Evolutionary conservation across 2,797 vertebrate genomes (phyloP), one percentile per base, ranked within the genome.

Genomic region (Knipowitschia caucasica): DNA sequence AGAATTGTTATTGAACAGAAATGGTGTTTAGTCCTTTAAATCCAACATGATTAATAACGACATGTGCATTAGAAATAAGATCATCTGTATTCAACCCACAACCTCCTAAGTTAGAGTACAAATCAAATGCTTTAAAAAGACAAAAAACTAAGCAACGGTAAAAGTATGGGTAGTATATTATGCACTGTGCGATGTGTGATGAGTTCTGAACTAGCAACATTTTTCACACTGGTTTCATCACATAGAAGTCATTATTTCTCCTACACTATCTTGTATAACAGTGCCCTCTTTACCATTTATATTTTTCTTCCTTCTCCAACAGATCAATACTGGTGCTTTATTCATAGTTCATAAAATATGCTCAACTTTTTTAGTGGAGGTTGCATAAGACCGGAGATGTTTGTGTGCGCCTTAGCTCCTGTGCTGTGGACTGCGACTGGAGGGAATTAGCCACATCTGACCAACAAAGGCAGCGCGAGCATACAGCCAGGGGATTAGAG

Each of bases 361-460:
- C 7, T 31, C 11, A 2, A 45, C 25, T 38, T 42, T 58, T 58
- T 66, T 18, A 27, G 35, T 49, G 46, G 30, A 49, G 30, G 35
- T 69, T 69, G 62, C 56, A 39, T 15, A 46, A 47, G 33, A 50
- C 34, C 1, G n/a, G 46, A 30, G 25, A 51, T 65, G 17, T 50
- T 57, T 50, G 26, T 49, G 62, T 66, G 44, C 26, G 80, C 80
- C 77, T 77, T 67, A 78, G 74, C 73, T 78, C 58, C 75, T 65
- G 81, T 61, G 78, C 80, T 71, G 36, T 51, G 58, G 77, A 84
- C 69, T 83, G 83, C 83, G 81, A 89, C 77, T 11, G 53, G 59
- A 73, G 66, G 74, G 84, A 78, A 82, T 90, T 89, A 89, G 89
- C 86, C 81, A 89, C 85, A 91, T 89, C 83, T 85, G 86, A 81